Base-by-base conservation (phyloP, 2,888 invertebrate genomes). In the Aplocera efformata region DNA sequence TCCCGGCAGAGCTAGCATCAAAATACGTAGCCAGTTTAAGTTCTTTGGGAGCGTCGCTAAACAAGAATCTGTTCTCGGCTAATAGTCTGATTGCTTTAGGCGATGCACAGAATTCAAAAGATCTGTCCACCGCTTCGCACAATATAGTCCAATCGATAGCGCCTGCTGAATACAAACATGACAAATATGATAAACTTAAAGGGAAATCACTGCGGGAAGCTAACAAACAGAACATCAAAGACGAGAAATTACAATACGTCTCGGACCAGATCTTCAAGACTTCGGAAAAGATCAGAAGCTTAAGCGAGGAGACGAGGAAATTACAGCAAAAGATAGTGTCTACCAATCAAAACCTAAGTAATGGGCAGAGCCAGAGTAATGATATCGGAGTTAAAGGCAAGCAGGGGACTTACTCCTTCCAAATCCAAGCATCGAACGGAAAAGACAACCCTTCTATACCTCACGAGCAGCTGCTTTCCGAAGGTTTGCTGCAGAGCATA, bases 401-500 rank as follows among this genome's bases (percentile, higher is more conserved):
- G 13, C 82, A 89, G 8, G 92, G 92, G 1, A 90, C 90, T 1
- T 96, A 94, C 64, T 92, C 93, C 1, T 76, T 96, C 7, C 94
- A 96, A 68, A 94, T 95, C 32, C 94, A 94, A 62, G 88, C 93
- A 0, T 92, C 93, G 0, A 90, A 92, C 52, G 61, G 88, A 0
- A 86, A 89, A 47, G 72, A 75, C 10, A 79, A 79, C 3, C 79
- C 84, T 0, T 51, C 89, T 63, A 73, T 84, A 10, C 91, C 94
- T 7, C 95, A 96, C 58, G 93, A 93, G 7, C 94, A 95, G 68
- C 89, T 96, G 0, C 74, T 96, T 0, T 94, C 94, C 0, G 93
- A 95, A 64, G 95, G 94, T 1, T 81, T 96, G 0, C 72, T 96
- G 1, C 94, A 95, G 66, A 94, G 95, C 34, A 95, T 96, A 39